Base-by-base conservation (phyloP, 2,888 invertebrate species). In the Xanthostigma xanthostigma region DNA sequence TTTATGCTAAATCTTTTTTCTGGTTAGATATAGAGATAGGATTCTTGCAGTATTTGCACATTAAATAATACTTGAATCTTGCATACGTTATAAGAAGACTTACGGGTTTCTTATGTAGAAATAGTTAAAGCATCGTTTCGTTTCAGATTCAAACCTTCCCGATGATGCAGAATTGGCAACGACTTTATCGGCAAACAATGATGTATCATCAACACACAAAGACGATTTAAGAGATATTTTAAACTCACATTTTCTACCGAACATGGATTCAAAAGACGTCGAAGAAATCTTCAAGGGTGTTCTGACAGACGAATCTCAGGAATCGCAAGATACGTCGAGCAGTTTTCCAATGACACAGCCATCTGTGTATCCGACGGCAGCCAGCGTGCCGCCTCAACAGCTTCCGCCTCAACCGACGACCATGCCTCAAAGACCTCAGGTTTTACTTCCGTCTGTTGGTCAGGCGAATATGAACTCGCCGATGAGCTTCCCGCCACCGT, bases 271-370 rank as follows among this genome's bases (percentile, higher is more conserved):
- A 61, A 88, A 88, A 64, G 91, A 91, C 58, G 89, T 92, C 1
- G 91, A 92, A 61, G 91, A 91, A 65, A 84, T 92, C 60, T 89
- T 93, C 67, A 90, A 91, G 69, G 89, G 85, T 41, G 89, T 91
- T 50, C 74, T 87, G 49, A 87, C 84, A n/a, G 85, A 86, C 60
- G 85, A 87, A 62, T 81, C 82, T 9, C 77, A 84, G 72, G 84
- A 85, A 64, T 82, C 84, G 2, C 84, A 84, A 64, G 85, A 84
- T 61, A 80, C 83, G 40, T 76, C 76, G 2, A 73, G 73, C 45
- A 75, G 76, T 55, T 75, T 73, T 54, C 57, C 62, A 3, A 54
- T 60, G 36, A 56, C 58, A 39, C 55, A 53, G 49, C 69, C 49
- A 59, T 72, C 9, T 69, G 36, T 43, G 14, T 9, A 27, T 9